Conservation (phyloP, 2,888 invertebrate species). For the Deilephila porcellus region DNA sequence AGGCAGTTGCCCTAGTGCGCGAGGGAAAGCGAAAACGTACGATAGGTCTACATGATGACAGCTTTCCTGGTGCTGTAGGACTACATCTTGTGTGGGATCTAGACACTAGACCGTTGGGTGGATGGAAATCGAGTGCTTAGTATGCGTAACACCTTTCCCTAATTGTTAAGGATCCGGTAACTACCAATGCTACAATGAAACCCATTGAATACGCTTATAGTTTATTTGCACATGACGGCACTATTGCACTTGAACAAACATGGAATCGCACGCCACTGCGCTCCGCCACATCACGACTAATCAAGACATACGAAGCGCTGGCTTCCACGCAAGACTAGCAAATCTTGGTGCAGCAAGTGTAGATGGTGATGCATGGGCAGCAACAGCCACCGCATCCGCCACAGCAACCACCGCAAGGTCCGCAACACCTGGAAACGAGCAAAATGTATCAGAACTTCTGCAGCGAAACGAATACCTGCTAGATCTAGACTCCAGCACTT, state of each 20-base stretch:
- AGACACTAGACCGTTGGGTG: no score
- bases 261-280: constrained; percentile 17
- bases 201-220: constrained; percentile 45
- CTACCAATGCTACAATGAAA: background rate
- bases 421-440: constrained; percentile 60
- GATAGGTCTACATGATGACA: no score
- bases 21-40: no score
- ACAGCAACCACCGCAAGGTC: constrained; percentile 57
- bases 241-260: constrained; percentile 36
- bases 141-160: no score
- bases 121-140: no score
- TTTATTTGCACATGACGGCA: constrained; percentile 60
- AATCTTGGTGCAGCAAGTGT: constrained; percentile 79
- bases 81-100: no score
- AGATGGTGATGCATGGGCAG: constrained; percentile 73
- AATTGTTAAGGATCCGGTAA: no score
- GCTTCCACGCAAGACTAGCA: constrained; percentile 55
- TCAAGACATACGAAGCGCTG: constrained; percentile 33
- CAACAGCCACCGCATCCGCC: constrained; percentile 54
- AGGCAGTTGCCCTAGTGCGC: no score
- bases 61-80: no score
- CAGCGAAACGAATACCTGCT: background rate
- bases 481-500: constrained; percentile 38
- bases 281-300: constrained; percentile 35
- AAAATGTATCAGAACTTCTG: background rate